Percentiles rank a stretch among this genome's conserved stretches.
Evolutionary conservation across 1,140 invertebrate species (phyloP).

Genomic region (Magallana gigas): DNA sequence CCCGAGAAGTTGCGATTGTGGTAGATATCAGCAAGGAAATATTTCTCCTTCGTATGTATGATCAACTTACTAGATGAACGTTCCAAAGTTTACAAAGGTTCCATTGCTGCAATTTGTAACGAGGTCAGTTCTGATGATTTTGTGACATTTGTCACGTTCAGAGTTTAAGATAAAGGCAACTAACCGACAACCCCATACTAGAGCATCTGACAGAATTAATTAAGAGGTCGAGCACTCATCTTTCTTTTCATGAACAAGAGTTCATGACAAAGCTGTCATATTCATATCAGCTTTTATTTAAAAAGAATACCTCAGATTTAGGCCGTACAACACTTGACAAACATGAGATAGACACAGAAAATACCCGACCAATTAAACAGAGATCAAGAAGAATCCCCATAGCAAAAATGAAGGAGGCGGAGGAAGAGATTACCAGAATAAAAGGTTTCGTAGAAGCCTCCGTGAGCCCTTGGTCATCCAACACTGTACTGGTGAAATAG

Average conservation of each 20-base stretch:
- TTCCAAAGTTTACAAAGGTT: constrained; percentile 39
- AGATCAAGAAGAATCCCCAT: constrained; percentile 44
- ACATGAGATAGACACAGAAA: constrained; percentile 56
- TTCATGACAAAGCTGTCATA: neutral
- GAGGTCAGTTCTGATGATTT: neutral
- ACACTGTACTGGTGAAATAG: constrained; percentile 22
- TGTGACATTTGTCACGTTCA: neutral
- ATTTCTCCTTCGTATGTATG: constrained; percentile 21
- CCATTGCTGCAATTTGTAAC: constrained; percentile 43
- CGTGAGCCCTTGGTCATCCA: constrained; percentile 3
- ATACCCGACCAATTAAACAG: constrained; percentile 49
- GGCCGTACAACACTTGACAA: constrained; percentile 48
- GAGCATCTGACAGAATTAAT: constrained; percentile 9
- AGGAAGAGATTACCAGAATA: neutral
- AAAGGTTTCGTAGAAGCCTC: neutral
- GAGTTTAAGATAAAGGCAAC: neutral
- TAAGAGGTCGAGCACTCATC: neutral
- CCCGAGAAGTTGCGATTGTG: no score
- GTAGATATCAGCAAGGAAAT: constrained; percentile 11
- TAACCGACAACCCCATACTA: neutral
- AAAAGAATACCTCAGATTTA: constrained; percentile 46
- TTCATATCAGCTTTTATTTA: constrained; percentile 36
- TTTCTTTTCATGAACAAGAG: neutral
- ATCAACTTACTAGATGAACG: constrained; percentile 37
- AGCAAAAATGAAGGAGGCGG: constrained; percentile 38